Percentiles rank a stretch among this genome's conserved stretches.
Conservation (phyloP, 2,797 vertebrate species). For the Leptatherina wallacei region DNA sequence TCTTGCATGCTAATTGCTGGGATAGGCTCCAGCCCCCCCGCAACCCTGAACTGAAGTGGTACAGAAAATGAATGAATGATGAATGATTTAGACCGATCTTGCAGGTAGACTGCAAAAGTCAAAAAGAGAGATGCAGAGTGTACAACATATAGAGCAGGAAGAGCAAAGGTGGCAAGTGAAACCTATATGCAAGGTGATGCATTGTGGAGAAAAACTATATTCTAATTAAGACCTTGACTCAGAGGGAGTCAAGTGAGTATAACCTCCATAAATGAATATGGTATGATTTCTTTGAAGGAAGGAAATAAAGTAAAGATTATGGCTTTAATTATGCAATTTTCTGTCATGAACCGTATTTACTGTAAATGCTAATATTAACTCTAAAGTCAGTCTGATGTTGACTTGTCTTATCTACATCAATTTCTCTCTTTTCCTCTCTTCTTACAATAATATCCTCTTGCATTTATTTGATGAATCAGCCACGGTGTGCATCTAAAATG, state of each 20-base stretch:
- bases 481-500: too few species aligned
- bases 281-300: not conserved
- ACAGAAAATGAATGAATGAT: too few species aligned
- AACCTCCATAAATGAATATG: conserved; percentile 25
- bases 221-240: conserved; percentile 29
- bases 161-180: conserved; percentile 2
- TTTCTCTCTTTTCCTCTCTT: not conserved
- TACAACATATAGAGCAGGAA: conserved; percentile 12
- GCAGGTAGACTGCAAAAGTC: conserved; percentile 4
- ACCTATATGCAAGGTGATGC: not conserved
- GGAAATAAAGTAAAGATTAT: not conserved
- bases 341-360: not conserved
- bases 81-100: not conserved
- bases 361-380: not conserved
- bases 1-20: too few species aligned
- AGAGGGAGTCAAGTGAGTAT: conserved; percentile 22
- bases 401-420: too few species aligned
- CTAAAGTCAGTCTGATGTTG: not conserved
- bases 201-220: not conserved
- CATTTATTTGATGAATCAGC: not conserved
- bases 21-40: too few species aligned
- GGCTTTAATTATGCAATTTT: not conserved
- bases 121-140: conserved; percentile 11
- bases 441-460: not conserved
- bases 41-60: too few species aligned